Percentiles rank a stretch among this genome's conserved stretches.
Evolutionary conservation across 2,888 invertebrate genomes (phyloP).

Genomic region (Smittia aterrima): DNA sequence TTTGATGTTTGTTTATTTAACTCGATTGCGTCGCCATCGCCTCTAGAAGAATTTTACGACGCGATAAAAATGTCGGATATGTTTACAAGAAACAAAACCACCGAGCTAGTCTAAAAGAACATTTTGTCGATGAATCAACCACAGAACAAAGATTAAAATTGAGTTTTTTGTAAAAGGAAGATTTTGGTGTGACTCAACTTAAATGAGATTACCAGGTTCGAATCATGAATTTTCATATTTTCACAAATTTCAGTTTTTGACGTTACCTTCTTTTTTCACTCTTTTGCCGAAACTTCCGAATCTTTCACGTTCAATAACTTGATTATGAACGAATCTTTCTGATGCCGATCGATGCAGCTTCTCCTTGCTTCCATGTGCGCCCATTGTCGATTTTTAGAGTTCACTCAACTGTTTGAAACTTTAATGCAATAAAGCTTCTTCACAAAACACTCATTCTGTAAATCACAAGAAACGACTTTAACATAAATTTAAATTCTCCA

Average conservation of each 20-base stretch:
- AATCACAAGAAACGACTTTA: neutral
- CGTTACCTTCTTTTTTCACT: slow-evolving; percentile 50
- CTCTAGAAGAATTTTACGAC: neutral
- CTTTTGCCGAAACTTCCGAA: slow-evolving; percentile 70
- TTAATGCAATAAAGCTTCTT: neutral
- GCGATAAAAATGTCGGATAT: neutral
- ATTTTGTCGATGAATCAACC: no score
- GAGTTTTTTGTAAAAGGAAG: no score
- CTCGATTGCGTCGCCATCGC: neutral
- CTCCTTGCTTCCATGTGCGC: slow-evolving; percentile 74
- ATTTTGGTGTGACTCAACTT: no score
- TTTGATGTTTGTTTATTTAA: neutral
- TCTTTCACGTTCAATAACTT: slow-evolving; percentile 64
- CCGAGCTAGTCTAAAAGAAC: neutral
- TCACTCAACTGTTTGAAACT: neutral
- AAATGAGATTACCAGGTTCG: no score
- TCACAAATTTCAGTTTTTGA: no score
- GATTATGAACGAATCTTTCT: slow-evolving; percentile 56
- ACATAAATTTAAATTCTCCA: neutral
- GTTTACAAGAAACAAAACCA: neutral
- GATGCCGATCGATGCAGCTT: slow-evolving; percentile 67
- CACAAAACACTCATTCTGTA: neutral
- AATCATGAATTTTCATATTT: no score
- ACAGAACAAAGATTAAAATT: no score
- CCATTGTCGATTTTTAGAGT: slow-evolving; percentile 60